A percentile compares a stretch with the other conserved stretches of the same genome.
These are phyloP conservation scores for Punctoribates punctum DNA, from an alignment of 2,888 invertebrate species.

Conservation along the genomic window DNA sequence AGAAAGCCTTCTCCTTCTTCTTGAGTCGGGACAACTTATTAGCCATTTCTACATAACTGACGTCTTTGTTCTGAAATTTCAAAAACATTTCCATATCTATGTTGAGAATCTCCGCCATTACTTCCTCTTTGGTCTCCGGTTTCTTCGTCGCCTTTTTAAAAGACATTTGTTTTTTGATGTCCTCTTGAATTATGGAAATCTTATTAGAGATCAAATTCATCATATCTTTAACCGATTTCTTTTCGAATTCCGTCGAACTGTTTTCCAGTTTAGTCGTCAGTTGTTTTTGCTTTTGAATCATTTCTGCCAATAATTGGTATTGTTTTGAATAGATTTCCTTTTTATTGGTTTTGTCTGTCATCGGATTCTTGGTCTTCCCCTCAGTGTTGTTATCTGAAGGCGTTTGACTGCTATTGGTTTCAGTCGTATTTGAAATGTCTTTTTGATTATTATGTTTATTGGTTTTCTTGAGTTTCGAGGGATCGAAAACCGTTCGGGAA, in stretches of 20 bases:
- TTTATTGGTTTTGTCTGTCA: not conserved
- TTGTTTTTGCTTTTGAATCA: constrained; percentile 3
- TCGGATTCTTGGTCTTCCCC: not conserved
- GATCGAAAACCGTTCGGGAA: constrained; percentile 58
- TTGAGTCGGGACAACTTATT: not conserved
- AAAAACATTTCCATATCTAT: constrained; percentile 12
- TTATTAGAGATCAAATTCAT: not conserved
- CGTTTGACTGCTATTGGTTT: not conserved
- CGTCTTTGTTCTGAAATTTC: not conserved
- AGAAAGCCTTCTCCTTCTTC: not conserved
- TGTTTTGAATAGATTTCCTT: not conserved
- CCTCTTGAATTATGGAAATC: not conserved
- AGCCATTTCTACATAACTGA: not conserved
- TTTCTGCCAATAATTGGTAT: not conserved
- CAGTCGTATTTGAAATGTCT: not conserved
- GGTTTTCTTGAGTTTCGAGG: constrained; percentile 53
- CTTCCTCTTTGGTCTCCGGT: not conserved
- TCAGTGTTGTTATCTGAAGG: not conserved
- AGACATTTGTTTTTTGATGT: not conserved
- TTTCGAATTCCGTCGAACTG: not conserved
- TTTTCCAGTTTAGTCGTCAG: constrained; percentile 34
- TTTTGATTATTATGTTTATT: constrained; percentile 40
- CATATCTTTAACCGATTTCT: not conserved
- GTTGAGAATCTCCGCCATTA: constrained; percentile 1
- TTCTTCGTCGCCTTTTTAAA: not conserved